Conservation (phyloP, 2,888 invertebrate genomes). For the Xestia xanthographa region DNA sequence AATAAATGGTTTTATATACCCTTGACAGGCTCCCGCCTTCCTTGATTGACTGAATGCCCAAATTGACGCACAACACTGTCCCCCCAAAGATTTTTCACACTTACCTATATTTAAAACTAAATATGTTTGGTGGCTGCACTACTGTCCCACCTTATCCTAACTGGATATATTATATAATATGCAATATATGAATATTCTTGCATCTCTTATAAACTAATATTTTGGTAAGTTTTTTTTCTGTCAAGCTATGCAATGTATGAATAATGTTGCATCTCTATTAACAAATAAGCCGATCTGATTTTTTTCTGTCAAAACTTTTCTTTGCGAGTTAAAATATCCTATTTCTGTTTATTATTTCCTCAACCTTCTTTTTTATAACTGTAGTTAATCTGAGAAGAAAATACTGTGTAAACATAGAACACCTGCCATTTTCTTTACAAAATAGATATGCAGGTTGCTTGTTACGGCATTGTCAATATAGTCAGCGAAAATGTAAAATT, state of each 20-base stretch:
- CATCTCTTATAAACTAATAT: constrained; percentile 31
- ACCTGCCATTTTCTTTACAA: neutral
- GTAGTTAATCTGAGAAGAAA: neutral
- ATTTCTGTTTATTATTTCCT: neutral
- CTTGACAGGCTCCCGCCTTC: constrained; percentile 57
- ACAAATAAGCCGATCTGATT: too few relatives aligned
- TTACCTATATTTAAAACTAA: constrained; percentile 45
- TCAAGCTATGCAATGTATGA: neutral
- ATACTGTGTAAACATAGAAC: neutral
- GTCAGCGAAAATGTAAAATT: neutral
- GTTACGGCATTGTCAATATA: neutral
- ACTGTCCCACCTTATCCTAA: constrained; percentile 38
- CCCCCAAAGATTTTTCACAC: constrained; percentile 69
- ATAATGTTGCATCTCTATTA: too few relatives aligned
- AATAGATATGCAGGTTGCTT: too few relatives aligned
- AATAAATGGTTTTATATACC: constrained; percentile 45
- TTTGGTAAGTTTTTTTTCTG: neutral
- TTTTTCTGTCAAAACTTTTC: neutral
- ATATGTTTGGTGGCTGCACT: constrained; percentile 13
- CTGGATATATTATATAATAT: constrained; percentile 44
- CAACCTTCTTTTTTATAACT: neutral
- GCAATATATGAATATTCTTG: constrained; percentile 41
- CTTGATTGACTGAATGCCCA: constrained; percentile 85
- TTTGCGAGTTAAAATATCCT: neutral
- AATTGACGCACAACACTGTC: constrained; percentile 83